A percentile compares a stretch with the other conserved stretches of the same genome.
Conservation (phyloP, 2,888 invertebrate genomes). For the Hedya salicella region DNA sequence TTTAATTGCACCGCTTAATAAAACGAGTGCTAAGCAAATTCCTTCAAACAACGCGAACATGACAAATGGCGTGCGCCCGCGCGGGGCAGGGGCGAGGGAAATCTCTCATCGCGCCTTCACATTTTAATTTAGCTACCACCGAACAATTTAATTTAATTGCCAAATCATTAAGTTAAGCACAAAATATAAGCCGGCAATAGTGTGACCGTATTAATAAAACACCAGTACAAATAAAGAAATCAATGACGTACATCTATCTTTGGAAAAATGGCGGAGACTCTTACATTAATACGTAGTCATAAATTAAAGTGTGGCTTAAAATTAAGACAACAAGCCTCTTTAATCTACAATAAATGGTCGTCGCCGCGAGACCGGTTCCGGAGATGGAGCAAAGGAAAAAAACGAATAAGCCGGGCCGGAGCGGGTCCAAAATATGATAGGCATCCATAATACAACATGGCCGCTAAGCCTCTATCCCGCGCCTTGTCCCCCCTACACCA, state of each 20-base stretch:
- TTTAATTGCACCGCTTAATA: slow-evolving; percentile 51
- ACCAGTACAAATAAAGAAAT: slow-evolving; percentile 77
- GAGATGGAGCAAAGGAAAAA: slow-evolving; percentile 81
- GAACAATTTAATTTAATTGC: slow-evolving; percentile 84
- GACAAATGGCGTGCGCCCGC: slow-evolving; percentile 58
- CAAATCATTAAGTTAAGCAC: slow-evolving; percentile 84
- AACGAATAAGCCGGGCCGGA: slow-evolving; percentile 81
- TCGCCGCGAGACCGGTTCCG: slow-evolving; percentile 80
- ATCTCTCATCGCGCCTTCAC: slow-evolving; percentile 71
- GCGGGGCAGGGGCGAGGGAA: slow-evolving; percentile 62
- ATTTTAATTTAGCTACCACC: slow-evolving; percentile 82
- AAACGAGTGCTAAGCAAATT: slow-evolving; percentile 54
- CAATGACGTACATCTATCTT: slow-evolving; percentile 74
- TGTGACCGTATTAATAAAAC: slow-evolving; percentile 73
- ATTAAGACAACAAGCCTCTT: slow-evolving; percentile 86
- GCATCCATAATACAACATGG: slow-evolving; percentile 85
- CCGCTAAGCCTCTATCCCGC: slow-evolving; percentile 79
- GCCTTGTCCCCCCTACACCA: slow-evolving; percentile 65
- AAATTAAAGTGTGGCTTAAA: slow-evolving; percentile 84
- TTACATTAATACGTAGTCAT: slow-evolving; percentile 80
- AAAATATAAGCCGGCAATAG: slow-evolving; percentile 81
- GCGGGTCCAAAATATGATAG: slow-evolving; percentile 85
- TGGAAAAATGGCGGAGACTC: slow-evolving; percentile 74
- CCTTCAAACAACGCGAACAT: slow-evolving; percentile 57
- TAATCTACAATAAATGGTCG: slow-evolving; percentile 86